Base-by-base conservation (phyloP, 2,113 vertebrate species). In the Arenaria interpres region DNA sequence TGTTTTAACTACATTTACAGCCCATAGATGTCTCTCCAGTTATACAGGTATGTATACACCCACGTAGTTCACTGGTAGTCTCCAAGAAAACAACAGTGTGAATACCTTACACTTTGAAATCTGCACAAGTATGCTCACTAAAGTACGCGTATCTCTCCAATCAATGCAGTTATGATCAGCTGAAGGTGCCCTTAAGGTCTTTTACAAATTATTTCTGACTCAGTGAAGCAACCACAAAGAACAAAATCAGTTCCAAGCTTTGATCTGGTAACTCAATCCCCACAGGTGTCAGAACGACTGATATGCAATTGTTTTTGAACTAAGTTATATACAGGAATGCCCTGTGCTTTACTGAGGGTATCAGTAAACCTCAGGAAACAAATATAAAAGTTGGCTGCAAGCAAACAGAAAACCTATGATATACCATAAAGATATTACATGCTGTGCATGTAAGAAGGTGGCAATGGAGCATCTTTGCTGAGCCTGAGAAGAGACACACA, bases 191-290 rank as follows among this genome's bases (percentile, higher is more conserved):
- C 89, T 94, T 75, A 88, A 95, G 92, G 69, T 78, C 74, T 88
- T 90, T 59, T 67, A 92, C 76, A 79, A 93, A 86, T 90, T 75
- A 84, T 87, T 93, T 96, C 82, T 95, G 85, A 92, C 67, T 93
- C 67, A 95, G 43, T 75, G 66, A 72, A 95, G 60, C 22, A 96
- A 41, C 39, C 60, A 72, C 5, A 1, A 74, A 96, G 93, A 78
- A 93, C 24, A 95, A 95, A 96, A 90, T 41, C 86, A 30, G 74
- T 67, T 74, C 30, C 7, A 10, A 90, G 83, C 91, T 97, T 86
- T 88, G 86, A 88, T 84, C 92, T 79, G 83, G 63, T 83, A 74
- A 80, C 39, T 90, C 73, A 77, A 54, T 45, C 50, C 67, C 85
- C 56, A 91, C 62, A 93, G 84, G 57, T 95, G 89, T 92, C 85